These are phyloP conservation scores for Mythimna ferrago DNA, from an alignment of 2,888 invertebrate genomes.

Conservation along the genomic window DNA sequence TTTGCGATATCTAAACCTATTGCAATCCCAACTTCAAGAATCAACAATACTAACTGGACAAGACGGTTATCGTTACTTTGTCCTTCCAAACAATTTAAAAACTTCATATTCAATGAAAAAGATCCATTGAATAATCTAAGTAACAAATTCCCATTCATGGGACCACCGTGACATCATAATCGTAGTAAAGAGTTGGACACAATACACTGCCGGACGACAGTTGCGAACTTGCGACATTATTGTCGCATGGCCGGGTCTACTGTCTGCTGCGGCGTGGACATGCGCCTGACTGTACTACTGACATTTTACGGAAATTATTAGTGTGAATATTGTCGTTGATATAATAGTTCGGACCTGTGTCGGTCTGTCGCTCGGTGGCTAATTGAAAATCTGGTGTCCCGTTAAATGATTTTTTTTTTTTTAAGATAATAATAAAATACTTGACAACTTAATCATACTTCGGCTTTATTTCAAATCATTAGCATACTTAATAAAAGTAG, in stretches of 20 bases:
- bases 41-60: constrained; percentile 8
- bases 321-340: constrained; percentile 55
- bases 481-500: too few relatives aligned
- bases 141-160: constrained; percentile 34
- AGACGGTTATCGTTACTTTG: constrained; percentile 2
- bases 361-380: constrained; percentile 41
- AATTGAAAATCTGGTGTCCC: constrained; percentile 36
- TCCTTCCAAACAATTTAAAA: constrained; percentile 18
- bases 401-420: constrained; percentile 35
- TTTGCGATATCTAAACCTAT: too few relatives aligned
- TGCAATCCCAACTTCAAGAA: not conserved
- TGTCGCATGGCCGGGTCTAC: constrained; percentile 54
- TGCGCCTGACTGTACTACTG: constrained; percentile 61
- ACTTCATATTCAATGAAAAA: constrained; percentile 24
- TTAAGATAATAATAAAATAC: not conserved
- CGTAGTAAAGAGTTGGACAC: constrained; percentile 60
- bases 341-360: constrained; percentile 48
- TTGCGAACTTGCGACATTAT: constrained; percentile 65
- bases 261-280: constrained; percentile 50
- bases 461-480: too few relatives aligned
- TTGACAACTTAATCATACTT: not conserved
- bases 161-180: constrained; percentile 64
- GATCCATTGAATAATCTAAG: constrained; percentile 36
- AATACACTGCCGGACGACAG: constrained; percentile 56
- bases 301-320: constrained; percentile 33